These are phyloP conservation scores for Drosophila anomelani DNA, from an alignment of 2,888 invertebrate genomes.

Conservation along the genomic window DNA sequence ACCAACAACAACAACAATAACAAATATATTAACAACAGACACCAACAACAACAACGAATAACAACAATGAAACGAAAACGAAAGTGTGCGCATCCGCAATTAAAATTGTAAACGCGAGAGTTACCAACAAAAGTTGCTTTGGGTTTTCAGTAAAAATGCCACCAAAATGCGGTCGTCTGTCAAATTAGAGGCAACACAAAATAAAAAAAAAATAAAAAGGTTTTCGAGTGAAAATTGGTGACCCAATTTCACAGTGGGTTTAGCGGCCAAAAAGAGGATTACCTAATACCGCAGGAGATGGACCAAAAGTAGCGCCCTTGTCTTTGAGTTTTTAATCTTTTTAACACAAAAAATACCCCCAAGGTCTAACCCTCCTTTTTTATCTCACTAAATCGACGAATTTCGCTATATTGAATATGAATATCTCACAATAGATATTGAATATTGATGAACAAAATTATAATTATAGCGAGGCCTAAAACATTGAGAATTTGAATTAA, in stretches of 20 bases:
- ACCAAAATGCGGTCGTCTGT: constrained; percentile 53
- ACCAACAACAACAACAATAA: constrained; percentile 1
- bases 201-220: constrained; percentile 16
- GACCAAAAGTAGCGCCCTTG: constrained; percentile 16
- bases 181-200: constrained; percentile 45
- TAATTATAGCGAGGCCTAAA: constrained; percentile 12
- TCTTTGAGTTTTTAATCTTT: neutral
- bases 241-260: constrained; percentile 45
- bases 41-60: constrained; percentile 12
- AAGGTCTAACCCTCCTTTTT: constrained; percentile 30
- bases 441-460: constrained; percentile 18
- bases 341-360: neutral
- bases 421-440: constrained; percentile 2
- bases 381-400: constrained; percentile 8
- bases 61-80: constrained; percentile 67
- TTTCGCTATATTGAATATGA: constrained; percentile 7
- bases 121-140: constrained; percentile 42
- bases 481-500: constrained; percentile 4
- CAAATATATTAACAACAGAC: constrained; percentile 10
- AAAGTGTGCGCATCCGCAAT: constrained; percentile 79
- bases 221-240: constrained; percentile 49
- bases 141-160: constrained; percentile 40
- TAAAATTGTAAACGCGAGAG: constrained; percentile 61
- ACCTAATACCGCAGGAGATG: constrained; percentile 33
- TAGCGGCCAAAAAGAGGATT: constrained; percentile 34